Conservation (phyloP, 1,140 invertebrate species). For the Halyomorpha halys region DNA sequence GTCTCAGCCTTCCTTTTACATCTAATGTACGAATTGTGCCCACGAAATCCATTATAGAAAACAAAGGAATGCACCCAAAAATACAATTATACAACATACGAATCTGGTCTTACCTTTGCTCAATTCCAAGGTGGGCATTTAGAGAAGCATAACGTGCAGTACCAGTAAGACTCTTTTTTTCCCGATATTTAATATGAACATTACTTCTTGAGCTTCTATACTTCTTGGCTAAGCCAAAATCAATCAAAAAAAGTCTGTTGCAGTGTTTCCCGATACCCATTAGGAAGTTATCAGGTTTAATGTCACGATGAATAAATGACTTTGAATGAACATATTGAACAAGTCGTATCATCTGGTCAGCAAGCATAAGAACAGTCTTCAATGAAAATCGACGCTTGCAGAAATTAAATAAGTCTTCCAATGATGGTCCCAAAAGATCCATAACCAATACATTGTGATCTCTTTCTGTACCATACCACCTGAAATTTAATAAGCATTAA, state of each 20-base stretch:
- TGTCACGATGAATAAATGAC: slow-evolving; percentile 92
- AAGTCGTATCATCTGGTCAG: slow-evolving; percentile 85
- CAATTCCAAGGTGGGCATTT: slow-evolving; percentile 91
- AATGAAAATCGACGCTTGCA: slow-evolving; percentile 91
- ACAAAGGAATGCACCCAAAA: no score
- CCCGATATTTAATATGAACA: slow-evolving; percentile 83
- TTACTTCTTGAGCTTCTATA: slow-evolving; percentile 79
- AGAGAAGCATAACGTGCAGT: slow-evolving; percentile 95
- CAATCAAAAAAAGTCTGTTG: slow-evolving; percentile 93
- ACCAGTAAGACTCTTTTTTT: slow-evolving; percentile 94
- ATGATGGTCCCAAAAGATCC: slow-evolving; percentile 88
- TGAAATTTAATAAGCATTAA: slow-evolving; percentile 32
- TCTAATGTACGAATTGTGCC: no score
- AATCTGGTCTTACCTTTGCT: slow-evolving; percentile 48
- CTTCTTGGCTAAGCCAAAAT: slow-evolving; percentile 96
- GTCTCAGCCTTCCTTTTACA: no score
- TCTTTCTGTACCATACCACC: slow-evolving; percentile 81
- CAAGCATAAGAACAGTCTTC: slow-evolving; percentile 95
- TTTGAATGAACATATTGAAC: slow-evolving; percentile 93
- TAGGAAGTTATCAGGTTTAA: slow-evolving; percentile 96
- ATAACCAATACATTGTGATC: slow-evolving; percentile 95
- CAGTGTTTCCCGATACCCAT: slow-evolving; percentile 95
- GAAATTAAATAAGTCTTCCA: slow-evolving; percentile 96
- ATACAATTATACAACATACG: no score
- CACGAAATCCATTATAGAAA: no score